phyloP scores from a whole-genome alignment of 1,140 invertebrate genomes.

The Maconellicoccus hirsutus region DNA sequence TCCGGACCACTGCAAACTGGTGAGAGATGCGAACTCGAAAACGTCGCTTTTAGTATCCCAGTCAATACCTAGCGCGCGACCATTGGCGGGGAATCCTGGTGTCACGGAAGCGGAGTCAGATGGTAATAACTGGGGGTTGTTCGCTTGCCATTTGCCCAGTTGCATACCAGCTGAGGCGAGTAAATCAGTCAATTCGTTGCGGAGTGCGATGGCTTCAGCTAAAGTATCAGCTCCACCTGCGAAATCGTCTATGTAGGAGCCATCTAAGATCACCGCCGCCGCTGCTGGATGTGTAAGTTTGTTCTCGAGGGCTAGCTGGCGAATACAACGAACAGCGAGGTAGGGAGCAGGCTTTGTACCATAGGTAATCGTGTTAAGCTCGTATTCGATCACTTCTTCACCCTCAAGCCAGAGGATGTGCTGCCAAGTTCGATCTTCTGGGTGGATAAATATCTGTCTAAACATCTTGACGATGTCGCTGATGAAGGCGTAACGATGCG shows the following conservation, averaged over 20 bases:
- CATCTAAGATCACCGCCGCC: constrained; percentile 29
- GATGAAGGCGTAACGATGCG: constrained; percentile 32
- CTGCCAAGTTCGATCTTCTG: constrained; percentile 34
- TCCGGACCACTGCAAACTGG: constrained; percentile 11
- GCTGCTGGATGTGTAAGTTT: constrained; percentile 30
- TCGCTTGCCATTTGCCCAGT: constrained; percentile 32
- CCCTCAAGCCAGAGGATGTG: constrained; percentile 36
- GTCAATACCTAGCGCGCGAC: not conserved
- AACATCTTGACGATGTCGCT: constrained; percentile 38
- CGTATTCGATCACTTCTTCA: constrained; percentile 31
- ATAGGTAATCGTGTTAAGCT: constrained; percentile 36
- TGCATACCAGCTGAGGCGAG: constrained; percentile 25
- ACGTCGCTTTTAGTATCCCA: not conserved
- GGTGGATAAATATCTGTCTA: constrained; percentile 34
- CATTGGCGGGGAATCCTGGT: no score
- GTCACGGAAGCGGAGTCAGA: no score
- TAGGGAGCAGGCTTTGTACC: constrained; percentile 34
- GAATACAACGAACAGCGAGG: constrained; percentile 33
- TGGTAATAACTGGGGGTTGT: not conserved
- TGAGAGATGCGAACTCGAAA: not conserved
- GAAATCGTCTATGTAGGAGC: constrained; percentile 36
- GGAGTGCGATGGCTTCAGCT: constrained; percentile 28
- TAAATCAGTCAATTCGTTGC: constrained; percentile 18
- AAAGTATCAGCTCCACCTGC: constrained; percentile 31
- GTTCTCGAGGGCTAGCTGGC: constrained; percentile 31